Conservation (phyloP, 2,113 vertebrate genomes). For the Forbesichthys papilliferus region DNA sequence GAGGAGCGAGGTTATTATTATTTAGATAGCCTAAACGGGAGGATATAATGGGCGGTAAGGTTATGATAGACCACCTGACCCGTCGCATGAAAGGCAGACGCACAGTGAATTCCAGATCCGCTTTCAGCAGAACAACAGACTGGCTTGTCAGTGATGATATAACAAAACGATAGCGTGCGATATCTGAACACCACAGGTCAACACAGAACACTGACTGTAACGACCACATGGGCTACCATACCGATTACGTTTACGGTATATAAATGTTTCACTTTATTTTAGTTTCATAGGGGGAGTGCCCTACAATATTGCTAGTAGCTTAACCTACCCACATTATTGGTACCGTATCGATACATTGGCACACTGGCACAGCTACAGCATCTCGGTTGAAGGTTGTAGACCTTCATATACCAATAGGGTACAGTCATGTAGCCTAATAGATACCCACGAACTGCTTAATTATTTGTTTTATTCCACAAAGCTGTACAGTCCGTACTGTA, state of each 20-base stretch:
- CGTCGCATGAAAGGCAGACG: background rate
- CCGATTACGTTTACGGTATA: background rate
- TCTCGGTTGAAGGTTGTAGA: background rate
- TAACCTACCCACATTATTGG: too few relatives aligned
- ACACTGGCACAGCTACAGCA: background rate
- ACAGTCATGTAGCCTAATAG: too few relatives aligned
- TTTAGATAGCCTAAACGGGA: too few relatives aligned
- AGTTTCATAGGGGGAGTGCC: background rate
- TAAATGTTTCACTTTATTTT: background rate
- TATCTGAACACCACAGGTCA: background rate
- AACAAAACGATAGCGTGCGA: background rate
- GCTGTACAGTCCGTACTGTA: background rate
- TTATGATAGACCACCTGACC: background rate
- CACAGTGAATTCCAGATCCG: background rate
- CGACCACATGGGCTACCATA: background rate
- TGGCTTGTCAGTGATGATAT: background rate
- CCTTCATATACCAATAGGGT: too few relatives aligned
- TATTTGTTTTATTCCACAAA: background rate
- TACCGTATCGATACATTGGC: too few relatives aligned
- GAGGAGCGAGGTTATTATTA: too few relatives aligned
- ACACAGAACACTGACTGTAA: background rate
- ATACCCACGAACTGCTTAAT: background rate
- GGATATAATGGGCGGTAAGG: background rate
- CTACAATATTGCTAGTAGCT: background rate
- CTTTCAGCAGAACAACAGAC: background rate